Percentiles rank a stretch among this genome's conserved stretches.
Conservation (phyloP, 2,888 invertebrate genomes). For the Heliconius erato region DNA sequence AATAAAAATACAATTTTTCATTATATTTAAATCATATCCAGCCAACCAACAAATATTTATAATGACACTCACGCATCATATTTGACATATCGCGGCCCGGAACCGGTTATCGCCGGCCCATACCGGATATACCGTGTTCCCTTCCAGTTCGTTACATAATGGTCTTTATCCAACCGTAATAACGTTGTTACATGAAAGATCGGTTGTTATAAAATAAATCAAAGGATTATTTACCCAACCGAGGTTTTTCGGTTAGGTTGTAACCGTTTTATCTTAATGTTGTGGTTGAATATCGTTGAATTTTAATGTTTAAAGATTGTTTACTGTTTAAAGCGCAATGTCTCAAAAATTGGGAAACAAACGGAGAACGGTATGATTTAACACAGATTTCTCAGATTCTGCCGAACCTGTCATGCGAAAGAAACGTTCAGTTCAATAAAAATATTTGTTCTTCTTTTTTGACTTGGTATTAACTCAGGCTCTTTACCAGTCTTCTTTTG, state of each 20-base stretch:
- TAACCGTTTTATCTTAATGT: slow-evolving; percentile 10
- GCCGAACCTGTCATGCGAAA: too few relatives aligned
- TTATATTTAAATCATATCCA: slow-evolving; percentile 11
- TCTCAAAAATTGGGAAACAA: neutral
- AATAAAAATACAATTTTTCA: neutral
- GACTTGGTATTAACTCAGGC: too few relatives aligned
- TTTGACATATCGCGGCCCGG: slow-evolving; percentile 59
- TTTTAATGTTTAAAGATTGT: neutral
- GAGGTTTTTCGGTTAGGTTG: neutral
- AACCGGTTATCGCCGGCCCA: slow-evolving; percentile 58
- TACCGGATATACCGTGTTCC: slow-evolving; percentile 54
- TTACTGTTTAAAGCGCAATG: neutral
- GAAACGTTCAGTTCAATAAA: too few relatives aligned
- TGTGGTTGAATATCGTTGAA: neutral
- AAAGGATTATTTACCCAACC: slow-evolving; percentile 15
- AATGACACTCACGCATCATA: slow-evolving; percentile 45
- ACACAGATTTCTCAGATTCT: too few relatives aligned
- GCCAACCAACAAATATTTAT: slow-evolving; percentile 20
- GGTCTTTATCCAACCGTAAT: slow-evolving; percentile 29
- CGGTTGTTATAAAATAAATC: slow-evolving; percentile 34
- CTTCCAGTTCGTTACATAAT: slow-evolving; percentile 33
- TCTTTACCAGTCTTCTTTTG: too few relatives aligned
- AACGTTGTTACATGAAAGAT: slow-evolving; percentile 15
- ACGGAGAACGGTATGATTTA: neutral
- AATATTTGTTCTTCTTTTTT: too few relatives aligned